Evolutionary conservation across 2,888 invertebrate species (phyloP), one percentile per base, ranked within the genome.

Genomic region (Galeopsomyia nigrocyanea): DNA sequence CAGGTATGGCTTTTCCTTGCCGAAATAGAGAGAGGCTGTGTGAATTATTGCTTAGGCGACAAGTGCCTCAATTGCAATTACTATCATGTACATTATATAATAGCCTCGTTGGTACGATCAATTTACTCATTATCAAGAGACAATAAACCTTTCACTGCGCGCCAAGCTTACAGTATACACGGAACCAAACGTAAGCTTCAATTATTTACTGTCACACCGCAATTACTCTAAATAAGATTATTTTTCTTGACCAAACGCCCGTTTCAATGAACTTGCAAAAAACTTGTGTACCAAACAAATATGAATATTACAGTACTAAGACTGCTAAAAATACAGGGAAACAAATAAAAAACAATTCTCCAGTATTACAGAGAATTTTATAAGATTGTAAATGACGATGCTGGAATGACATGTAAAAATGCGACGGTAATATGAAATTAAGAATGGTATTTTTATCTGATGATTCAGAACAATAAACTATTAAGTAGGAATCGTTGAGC

Each of bases 121-220:
- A 58, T 10, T 16, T 57, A 58, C 21, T 71, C 39, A 53, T 58
- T 57, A 21, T 47, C 64, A 39, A 73, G 31, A 67, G 70, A 72
- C 64, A 72, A 68, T 73, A 74, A 73, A 72, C 22, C 49, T 64
- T 68, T 76, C 68, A 66, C 67, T 61, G 61, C 73, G 61, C 73
- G 71, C n/a, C 71, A 66, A 26, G 39, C 5, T 39, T 10, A 39
- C 10, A 13, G 39, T 10, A 39, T 1, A 10, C 1, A 10, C 1
- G 1, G 13, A 39, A 39, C 26, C 26, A 39, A 39, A 39, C 7
- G 7, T 39, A 26, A 2, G 26, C 7, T 65, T 73, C 21, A 68
- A 58, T 64, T 58, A 74, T 73, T 62, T 26, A 31, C 49, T 31
- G 19, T 57, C 62, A 62, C 19, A 62, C 55, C 60, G 13, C 13